Evolutionary conservation across 2,797 vertebrate species (phyloP).

Genomic region (Orientallactaga sibirica): DNA sequence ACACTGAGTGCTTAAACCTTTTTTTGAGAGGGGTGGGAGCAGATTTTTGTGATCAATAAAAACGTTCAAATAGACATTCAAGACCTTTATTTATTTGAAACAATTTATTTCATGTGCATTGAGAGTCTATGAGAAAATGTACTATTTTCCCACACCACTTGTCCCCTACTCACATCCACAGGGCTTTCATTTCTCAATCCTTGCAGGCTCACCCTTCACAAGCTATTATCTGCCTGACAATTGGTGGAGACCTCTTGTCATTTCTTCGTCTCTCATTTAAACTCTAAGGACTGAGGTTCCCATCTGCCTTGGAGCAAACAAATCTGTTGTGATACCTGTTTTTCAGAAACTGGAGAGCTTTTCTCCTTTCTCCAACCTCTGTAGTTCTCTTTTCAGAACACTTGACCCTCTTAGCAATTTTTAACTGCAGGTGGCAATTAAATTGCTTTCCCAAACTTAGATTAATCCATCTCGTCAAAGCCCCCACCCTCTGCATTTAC

Average conservation of each 20-base stretch:
- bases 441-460: conserved; percentile 68
- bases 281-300: conserved; percentile 64
- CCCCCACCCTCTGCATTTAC: conserved; percentile 17
- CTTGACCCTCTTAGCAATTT: conserved; percentile 68
- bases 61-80: conserved; percentile 49
- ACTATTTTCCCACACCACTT: conserved; percentile 77
- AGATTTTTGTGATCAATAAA: conserved; percentile 38
- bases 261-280: conserved; percentile 71
- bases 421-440: conserved; percentile 75
- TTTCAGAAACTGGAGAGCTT: conserved; percentile 64
- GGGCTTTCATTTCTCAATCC: conserved; percentile 61
- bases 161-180: conserved; percentile 21
- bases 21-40: background rate
- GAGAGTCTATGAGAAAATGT: conserved; percentile 61
- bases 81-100: conserved; percentile 60
- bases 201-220: conserved; percentile 55
- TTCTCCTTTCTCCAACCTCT: conserved; percentile 62
- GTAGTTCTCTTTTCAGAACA: conserved; percentile 73
- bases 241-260: conserved; percentile 66
- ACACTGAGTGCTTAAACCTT: background rate
- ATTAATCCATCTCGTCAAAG: conserved; percentile 33
- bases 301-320: conserved; percentile 70
- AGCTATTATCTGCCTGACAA: conserved; percentile 74
- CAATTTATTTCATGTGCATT: conserved; percentile 66
- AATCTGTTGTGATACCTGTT: conserved; percentile 74